Conservation (phyloP, 2,113 vertebrate species). For the Archilochus colubris region DNA sequence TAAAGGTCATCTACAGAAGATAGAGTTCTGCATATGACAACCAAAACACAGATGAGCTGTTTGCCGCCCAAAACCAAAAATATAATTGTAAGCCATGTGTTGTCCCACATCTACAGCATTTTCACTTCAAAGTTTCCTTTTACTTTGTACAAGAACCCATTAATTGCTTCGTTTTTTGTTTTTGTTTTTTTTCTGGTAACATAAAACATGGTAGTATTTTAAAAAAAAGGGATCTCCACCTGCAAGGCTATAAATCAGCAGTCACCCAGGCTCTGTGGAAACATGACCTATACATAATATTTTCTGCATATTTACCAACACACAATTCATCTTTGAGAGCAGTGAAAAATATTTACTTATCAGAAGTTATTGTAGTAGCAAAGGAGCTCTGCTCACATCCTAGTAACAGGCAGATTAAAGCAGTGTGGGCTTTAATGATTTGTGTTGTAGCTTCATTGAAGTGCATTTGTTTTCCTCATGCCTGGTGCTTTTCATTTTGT, state of each 20-base stretch:
- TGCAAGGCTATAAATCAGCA: not conserved
- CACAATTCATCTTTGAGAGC: not conserved
- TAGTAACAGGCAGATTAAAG: slow-evolving; percentile 10
- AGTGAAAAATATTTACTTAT: not conserved
- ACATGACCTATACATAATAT: not conserved
- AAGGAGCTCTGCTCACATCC: not conserved
- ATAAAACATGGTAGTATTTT: not conserved
- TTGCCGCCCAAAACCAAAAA: not conserved
- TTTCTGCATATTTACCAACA: not conserved
- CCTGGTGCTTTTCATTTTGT: slow-evolving; percentile 7
- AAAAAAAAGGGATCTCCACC: not conserved
- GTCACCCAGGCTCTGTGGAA: not conserved
- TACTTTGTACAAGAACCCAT: not conserved
- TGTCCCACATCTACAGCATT: not conserved
- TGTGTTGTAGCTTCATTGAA: not conserved
- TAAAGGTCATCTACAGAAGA: slow-evolving; percentile 1
- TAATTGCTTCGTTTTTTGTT: not conserved
- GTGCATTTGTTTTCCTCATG: not conserved
- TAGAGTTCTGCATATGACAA: not conserved
- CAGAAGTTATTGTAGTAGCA: not conserved
- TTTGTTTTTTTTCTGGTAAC: not conserved
- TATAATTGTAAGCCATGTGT: not conserved
- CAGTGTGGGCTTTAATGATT: not conserved
- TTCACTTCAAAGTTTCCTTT: not conserved
- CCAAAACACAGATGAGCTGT: slow-evolving; percentile 26